Evolutionary conservation across 2,888 invertebrate species (phyloP).

Genomic region (Hemicrepidius hirtus): DNA sequence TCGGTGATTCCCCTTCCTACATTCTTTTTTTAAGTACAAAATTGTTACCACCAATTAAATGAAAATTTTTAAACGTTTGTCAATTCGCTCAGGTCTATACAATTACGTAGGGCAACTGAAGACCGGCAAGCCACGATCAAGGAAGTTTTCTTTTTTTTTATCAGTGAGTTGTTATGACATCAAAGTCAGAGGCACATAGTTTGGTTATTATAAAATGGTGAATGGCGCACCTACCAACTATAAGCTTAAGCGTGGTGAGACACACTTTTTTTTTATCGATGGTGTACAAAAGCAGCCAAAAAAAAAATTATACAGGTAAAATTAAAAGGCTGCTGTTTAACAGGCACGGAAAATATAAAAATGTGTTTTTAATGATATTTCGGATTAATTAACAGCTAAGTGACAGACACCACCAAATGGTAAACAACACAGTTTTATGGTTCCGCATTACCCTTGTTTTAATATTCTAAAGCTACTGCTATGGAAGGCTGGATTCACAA

Average conservation of each 20-base stretch:
- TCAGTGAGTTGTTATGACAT: constrained; percentile 50
- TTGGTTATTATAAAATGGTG: constrained; percentile 59
- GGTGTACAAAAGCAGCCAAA: constrained; percentile 31
- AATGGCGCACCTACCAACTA: constrained; percentile 51
- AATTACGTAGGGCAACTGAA: constrained; percentile 51
- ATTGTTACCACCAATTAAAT: constrained; percentile 41
- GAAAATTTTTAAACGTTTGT: constrained; percentile 16
- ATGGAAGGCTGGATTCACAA: constrained; percentile 46
- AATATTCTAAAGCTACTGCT: constrained; percentile 36
- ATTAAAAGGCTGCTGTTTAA: constrained; percentile 14
- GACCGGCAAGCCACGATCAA: constrained; percentile 55
- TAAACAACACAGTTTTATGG: constrained; percentile 26
- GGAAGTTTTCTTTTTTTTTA: constrained; percentile 47
- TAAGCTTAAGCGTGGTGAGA: constrained; percentile 44
- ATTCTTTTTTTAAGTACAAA: constrained; percentile 13
- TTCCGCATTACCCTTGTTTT: constrained; percentile 27
- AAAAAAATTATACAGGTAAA: not conserved
- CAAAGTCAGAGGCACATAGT: constrained; percentile 59
- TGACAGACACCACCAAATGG: constrained; percentile 21
- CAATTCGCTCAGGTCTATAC: constrained; percentile 39
- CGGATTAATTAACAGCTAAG: constrained; percentile 15
- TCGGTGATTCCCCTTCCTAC: not conserved
- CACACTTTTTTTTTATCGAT: constrained; percentile 32
- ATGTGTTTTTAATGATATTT: constrained; percentile 1
- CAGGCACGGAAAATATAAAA: constrained; percentile 2